Evolutionary conservation across 2,888 invertebrate species (phyloP).

Genomic region (Linnaemya tessellans): DNA sequence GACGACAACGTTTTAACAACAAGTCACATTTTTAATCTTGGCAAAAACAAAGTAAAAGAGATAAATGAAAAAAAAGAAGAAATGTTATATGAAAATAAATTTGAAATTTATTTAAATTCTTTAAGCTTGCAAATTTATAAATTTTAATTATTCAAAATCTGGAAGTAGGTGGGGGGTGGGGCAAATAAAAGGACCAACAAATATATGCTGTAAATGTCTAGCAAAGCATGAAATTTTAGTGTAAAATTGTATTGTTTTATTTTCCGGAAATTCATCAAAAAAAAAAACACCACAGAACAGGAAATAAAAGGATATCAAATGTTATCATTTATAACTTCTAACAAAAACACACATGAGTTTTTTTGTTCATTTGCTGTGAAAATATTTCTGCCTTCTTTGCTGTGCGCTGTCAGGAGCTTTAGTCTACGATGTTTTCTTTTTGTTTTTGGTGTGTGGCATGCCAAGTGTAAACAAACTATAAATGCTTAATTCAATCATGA

Average conservation of each 20-base stretch:
- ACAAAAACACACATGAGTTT: slow-evolving; percentile 49
- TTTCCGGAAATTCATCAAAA: slow-evolving; percentile 59
- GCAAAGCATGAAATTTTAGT: slow-evolving; percentile 59
- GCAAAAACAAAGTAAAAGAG: not conserved
- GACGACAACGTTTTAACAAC: slow-evolving; percentile 73
- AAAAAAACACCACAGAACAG: slow-evolving; percentile 33
- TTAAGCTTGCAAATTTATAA: slow-evolving; percentile 58
- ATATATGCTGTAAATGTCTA: slow-evolving; percentile 29
- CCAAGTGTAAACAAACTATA: slow-evolving; percentile 77
- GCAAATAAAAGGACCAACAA: not conserved
- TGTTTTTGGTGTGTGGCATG: slow-evolving; percentile 61
- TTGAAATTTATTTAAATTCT: slow-evolving; percentile 60
- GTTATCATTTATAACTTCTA: slow-evolving; percentile 43
- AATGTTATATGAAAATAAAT: slow-evolving; percentile 25
- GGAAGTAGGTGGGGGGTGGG: not conserved
- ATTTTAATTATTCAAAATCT: slow-evolving; percentile 42
- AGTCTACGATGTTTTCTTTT: not conserved
- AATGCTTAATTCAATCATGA: slow-evolving; percentile 82
- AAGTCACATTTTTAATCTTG: slow-evolving; percentile 54
- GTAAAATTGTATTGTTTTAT: slow-evolving; percentile 47
- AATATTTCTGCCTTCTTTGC: not conserved
- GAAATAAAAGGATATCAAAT: slow-evolving; percentile 69
- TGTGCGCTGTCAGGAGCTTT: not conserved
- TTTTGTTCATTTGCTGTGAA: not conserved
- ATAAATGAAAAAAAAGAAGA: not conserved